Evolutionary conservation across 2,888 invertebrate genomes (phyloP).

Genomic region (Lucinisca nassula): DNA sequence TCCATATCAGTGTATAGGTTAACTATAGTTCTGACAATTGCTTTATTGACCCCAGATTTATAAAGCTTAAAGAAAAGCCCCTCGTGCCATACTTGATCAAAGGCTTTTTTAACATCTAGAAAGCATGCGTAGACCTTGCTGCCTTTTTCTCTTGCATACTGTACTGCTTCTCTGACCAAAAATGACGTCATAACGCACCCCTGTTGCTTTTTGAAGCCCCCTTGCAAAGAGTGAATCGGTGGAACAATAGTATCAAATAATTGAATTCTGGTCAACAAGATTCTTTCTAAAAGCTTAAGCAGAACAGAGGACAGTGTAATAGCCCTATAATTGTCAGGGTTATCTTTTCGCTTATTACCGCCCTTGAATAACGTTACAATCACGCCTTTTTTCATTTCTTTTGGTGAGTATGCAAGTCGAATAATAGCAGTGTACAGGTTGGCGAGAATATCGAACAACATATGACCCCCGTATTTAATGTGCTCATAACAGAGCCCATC

Average conservation of each 20-base stretch:
- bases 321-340: conserved; percentile 34
- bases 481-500: conserved; percentile 27
- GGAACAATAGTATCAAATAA: neutral
- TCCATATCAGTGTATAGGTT: neutral
- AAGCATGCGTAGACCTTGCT: conserved; percentile 13
- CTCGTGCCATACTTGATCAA: conserved; percentile 1
- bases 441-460: neutral
- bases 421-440: neutral
- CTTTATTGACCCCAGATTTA: conserved; percentile 3
- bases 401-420: neutral
- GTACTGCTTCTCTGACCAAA: neutral
- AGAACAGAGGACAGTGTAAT: conserved; percentile 28
- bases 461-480: conserved; percentile 4
- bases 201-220: conserved; percentile 9
- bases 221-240: neutral
- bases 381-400: conserved; percentile 18
- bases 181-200: conserved; percentile 33
- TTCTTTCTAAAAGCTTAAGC: conserved; percentile 26
- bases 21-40: conserved; percentile 10
- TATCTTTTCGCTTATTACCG: conserved; percentile 27
- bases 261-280: neutral
- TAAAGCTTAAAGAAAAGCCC: neutral
- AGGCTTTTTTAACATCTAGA: conserved; percentile 13
- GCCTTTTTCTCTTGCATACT: neutral
- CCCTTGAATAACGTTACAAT: conserved; percentile 31